Evolutionary conservation across 1,140 invertebrate species (phyloP).

Genomic region (Drosophila mauritiana): DNA sequence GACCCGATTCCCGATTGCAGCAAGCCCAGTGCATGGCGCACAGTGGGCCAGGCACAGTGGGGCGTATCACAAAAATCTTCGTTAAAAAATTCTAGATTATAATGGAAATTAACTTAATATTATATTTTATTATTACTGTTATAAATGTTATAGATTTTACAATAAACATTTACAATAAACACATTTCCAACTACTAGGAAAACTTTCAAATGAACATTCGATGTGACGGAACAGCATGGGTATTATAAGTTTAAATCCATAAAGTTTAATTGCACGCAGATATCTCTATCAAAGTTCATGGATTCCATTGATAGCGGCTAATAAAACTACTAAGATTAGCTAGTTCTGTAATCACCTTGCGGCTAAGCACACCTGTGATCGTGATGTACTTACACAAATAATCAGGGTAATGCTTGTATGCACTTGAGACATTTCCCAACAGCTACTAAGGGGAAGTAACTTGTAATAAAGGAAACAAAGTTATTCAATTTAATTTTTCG

Average conservation of each 20-base stretch:
- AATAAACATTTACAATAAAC: no score
- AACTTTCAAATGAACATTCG: background rate
- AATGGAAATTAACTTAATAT: no score
- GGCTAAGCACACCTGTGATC: constrained; percentile 8
- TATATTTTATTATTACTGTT: no score
- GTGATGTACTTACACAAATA: constrained; percentile 17
- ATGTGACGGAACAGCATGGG: background rate
- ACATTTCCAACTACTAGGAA: background rate
- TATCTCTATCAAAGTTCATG: constrained; percentile 15
- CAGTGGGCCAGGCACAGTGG: constrained; percentile 18
- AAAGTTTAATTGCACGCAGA: background rate
- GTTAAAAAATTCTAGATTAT: background rate
- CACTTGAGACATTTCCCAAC: background rate
- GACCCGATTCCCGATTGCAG: constrained; percentile 19
- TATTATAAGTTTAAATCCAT: background rate
- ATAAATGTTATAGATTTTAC: no score
- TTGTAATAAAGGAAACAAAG: no score
- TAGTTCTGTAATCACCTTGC: constrained; percentile 11
- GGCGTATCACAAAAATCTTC: no score
- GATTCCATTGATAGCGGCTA: constrained; percentile 9
- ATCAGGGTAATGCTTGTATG: background rate
- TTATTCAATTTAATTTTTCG: background rate
- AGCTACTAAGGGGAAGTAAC: background rate
- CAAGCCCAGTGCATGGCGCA: constrained; percentile 7
- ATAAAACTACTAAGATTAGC: constrained; percentile 31